Base-by-base conservation (phyloP, 2,797 vertebrate genomes). In the Tokudaia tokunoshimensis region DNA sequence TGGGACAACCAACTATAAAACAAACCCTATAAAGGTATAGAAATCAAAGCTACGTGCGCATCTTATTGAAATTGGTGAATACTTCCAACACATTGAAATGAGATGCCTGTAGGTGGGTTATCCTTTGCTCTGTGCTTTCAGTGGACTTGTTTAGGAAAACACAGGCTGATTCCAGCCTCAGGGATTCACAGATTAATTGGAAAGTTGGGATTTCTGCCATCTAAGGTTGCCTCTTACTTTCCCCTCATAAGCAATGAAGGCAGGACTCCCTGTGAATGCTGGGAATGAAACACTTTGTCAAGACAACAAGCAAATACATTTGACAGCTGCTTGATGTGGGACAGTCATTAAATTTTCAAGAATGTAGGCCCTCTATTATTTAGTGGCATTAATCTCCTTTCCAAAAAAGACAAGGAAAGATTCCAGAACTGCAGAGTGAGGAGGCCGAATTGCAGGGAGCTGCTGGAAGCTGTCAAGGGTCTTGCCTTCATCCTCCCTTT, bases 311-410 rank as follows among this genome's bases (percentile, higher is more conserved):
- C 94, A 97, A 97, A 96, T 97, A 97, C 98, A 96, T 98, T 98
- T 97, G 97, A 98, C 97, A 98, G 97, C 97, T 98, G 97, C 97
- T 97, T 98, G 97, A 98, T 98, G 79, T 97, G 96, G 97, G 98
- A 88, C 97, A 96, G 85, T 91, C 96, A 98, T 98, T 97, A 98
- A 98, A 98, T 95, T 98, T 98, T 98, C 94, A 98, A 98, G 96
- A 97, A 92, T 94, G 76, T 84, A 93, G 88, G 92, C 89, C 97
- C 96, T 98, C 97, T 97, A 98, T 98, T 98, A 98, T 98, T 98
- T 91, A 98, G 97, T 96, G 92, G 92, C 79, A 97, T 97, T 97
- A 97, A 97, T 97, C 96, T 98, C 83, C 94, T 97, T 72, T 75
- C 26, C 20, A 52, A 92, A 95, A 92, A 76, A 55, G 50, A 61